Percentiles rank a stretch among this genome's conserved stretches.
Evolutionary conservation across 2,888 invertebrate species (phyloP).

Genomic region (Leistus spinibarbis): DNA sequence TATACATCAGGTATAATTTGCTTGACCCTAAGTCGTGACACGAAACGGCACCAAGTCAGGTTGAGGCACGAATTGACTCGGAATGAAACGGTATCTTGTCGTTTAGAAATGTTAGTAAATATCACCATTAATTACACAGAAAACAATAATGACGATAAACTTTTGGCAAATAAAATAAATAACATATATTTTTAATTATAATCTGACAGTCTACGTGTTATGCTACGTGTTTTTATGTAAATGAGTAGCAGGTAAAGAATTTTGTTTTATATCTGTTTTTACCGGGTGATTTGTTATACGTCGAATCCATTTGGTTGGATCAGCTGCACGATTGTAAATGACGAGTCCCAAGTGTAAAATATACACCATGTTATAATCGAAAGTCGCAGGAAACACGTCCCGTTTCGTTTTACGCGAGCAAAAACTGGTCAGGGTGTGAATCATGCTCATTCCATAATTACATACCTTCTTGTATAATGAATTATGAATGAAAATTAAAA

Average conservation of each 20-base stretch:
- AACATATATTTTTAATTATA: no score
- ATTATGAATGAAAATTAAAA: background rate
- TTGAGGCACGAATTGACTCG: no score
- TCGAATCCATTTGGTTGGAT: background rate
- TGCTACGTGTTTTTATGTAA: background rate
- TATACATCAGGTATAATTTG: no score
- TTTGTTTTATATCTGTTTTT: background rate
- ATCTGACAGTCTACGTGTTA: no score
- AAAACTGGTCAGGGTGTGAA: background rate
- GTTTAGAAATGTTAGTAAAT: no score
- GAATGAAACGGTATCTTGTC: no score
- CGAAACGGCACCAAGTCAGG: no score
- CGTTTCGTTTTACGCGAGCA: background rate
- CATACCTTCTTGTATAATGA: background rate
- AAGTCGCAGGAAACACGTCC: background rate
- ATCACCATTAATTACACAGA: no score
- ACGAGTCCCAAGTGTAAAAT: background rate
- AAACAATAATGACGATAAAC: no score
- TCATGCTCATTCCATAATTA: background rate
- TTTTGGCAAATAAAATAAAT: no score
- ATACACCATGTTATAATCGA: conserved; percentile 1
- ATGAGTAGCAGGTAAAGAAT: background rate
- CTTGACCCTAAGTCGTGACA: no score
- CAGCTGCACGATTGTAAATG: background rate
- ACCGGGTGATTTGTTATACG: background rate